These are phyloP conservation scores for Strigamia maritima DNA, from an alignment of 2,888 invertebrate species.

Conservation along the genomic window DNA sequence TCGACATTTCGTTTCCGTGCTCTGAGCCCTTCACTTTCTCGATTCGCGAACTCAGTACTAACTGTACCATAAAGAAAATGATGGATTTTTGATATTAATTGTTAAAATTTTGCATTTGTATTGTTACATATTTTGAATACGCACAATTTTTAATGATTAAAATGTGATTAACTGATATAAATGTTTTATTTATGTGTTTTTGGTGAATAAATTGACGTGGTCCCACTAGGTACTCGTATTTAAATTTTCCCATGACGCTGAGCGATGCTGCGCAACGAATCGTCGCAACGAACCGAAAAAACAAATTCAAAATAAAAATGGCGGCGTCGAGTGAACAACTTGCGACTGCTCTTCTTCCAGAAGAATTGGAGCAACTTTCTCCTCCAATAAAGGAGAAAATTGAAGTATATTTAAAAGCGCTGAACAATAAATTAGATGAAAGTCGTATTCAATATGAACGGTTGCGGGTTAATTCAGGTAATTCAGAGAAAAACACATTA, in stretches of 20 bases:
- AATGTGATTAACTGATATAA: no score
- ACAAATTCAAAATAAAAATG: neutral
- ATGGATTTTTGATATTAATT: neutral
- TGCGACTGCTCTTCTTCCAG: neutral
- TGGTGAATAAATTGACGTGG: no score
- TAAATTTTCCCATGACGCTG: neutral
- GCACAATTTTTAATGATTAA: no score
- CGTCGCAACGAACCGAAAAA: neutral
- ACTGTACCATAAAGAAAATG: neutral
- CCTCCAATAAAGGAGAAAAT: neutral
- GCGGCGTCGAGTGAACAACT: neutral
- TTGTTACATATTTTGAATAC: no score
- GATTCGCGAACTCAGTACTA: no score
- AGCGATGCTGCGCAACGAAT: neutral
- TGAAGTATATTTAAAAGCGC: neutral
- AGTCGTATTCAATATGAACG: neutral
- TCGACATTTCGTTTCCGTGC: no score
- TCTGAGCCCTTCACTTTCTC: no score
- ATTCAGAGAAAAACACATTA: neutral
- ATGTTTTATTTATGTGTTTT: no score
- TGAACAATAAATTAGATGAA: neutral
- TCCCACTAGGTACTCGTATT: no score
- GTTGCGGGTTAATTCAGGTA: conserved; percentile 4
- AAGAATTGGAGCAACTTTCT: neutral
- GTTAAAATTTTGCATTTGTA: no score